A percentile compares a stretch with the other conserved stretches of the same genome.
Conservation (phyloP, 2,797 vertebrate genomes). For the Catharus ustulatus region DNA sequence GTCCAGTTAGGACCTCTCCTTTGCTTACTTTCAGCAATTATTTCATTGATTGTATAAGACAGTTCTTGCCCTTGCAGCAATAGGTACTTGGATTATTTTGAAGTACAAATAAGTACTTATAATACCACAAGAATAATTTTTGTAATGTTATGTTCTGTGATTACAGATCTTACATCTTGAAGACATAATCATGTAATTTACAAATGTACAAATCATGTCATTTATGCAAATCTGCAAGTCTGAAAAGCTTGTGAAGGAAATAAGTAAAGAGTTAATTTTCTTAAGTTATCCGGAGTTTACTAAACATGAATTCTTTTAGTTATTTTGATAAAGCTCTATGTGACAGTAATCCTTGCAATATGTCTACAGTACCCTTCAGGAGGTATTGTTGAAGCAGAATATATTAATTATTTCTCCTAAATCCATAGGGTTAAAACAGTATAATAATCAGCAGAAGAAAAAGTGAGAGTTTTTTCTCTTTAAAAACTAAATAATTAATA, state of each 20-base stretch:
- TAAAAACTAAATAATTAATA: not conserved
- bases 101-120: not conserved
- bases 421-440: not conserved
- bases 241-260: not conserved
- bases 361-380: not conserved
- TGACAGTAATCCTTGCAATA: not conserved
- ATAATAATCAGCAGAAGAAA: not conserved
- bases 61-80: not conserved
- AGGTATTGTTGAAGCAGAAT: not conserved
- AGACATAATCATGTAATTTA: not conserved
- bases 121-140: not conserved
- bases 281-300: not conserved
- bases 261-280: not conserved
- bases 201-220: not conserved
- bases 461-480: not conserved
- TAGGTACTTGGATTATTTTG: not conserved
- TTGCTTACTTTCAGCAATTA: not conserved
- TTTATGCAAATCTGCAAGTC: not conserved
- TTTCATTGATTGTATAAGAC: not conserved
- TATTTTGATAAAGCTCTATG: not conserved
- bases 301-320: not conserved
- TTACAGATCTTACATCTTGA: not conserved
- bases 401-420: not conserved
- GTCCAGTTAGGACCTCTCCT: not conserved
- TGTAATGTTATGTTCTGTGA: not conserved